Evolutionary conservation across 2,888 invertebrate species (phyloP).

Genomic region (Drosophila diplacantha): DNA sequence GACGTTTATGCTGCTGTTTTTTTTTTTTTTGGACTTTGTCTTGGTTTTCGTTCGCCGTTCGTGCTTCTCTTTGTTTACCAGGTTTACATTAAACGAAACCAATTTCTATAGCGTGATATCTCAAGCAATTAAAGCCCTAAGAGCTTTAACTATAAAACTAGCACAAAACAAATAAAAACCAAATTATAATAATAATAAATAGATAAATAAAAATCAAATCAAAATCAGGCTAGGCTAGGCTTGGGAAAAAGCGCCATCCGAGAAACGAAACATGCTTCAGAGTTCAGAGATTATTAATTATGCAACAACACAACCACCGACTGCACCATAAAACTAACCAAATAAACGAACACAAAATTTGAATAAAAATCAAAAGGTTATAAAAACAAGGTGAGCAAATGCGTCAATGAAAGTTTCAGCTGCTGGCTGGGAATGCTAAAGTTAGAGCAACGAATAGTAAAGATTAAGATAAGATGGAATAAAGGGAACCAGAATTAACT

Average conservation of each 20-base stretch:
- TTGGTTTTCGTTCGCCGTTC: slow-evolving; percentile 13
- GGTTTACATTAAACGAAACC: slow-evolving; percentile 10
- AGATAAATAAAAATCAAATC: background rate
- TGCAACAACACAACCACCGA: slow-evolving; percentile 43
- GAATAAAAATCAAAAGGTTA: slow-evolving; percentile 36
- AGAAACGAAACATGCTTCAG: slow-evolving; percentile 3
- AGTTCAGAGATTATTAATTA: slow-evolving; percentile 53
- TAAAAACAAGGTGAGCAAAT: slow-evolving; percentile 68
- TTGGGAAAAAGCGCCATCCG: background rate
- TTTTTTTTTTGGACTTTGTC: slow-evolving; percentile 20
- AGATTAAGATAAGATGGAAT: slow-evolving; percentile 34
- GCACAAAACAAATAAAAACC: background rate
- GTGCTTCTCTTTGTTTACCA: slow-evolving; percentile 16
- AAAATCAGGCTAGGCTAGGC: background rate
- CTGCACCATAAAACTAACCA: slow-evolving; percentile 30
- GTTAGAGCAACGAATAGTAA: slow-evolving; percentile 42
- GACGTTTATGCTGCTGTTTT: slow-evolving; percentile 26
- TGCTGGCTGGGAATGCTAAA: slow-evolving; percentile 33
- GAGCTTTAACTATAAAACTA: background rate
- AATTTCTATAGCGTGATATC: slow-evolving; percentile 23
- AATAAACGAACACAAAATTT: slow-evolving; percentile 18
- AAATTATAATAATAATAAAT: background rate
- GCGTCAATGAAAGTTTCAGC: slow-evolving; percentile 70
- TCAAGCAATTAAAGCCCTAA: slow-evolving; percentile 10
- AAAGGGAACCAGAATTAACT: slow-evolving; percentile 49